Conservation (phyloP, 1,140 invertebrate genomes). For the Solen grandis region DNA sequence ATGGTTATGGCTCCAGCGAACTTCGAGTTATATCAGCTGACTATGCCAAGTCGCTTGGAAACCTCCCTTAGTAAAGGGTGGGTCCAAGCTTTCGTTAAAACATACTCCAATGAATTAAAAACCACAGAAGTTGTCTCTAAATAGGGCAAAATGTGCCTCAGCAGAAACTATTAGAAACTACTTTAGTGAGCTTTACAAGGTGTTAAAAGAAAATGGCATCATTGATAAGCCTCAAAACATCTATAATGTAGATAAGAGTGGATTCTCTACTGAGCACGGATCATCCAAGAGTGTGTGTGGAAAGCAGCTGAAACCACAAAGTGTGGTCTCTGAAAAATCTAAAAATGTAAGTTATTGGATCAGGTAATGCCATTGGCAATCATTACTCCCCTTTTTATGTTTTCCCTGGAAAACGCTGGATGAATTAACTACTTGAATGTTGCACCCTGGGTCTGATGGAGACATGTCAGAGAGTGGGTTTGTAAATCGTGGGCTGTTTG, state of each 20-base stretch:
- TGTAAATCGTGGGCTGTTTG: not conserved
- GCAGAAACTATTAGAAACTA: slow-evolving; percentile 17
- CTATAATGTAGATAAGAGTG: too few relatives aligned
- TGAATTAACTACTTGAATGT: not conserved
- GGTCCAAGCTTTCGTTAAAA: slow-evolving; percentile 37
- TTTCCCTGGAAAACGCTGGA: not conserved
- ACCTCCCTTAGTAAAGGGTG: slow-evolving; percentile 13
- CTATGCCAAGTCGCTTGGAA: slow-evolving; percentile 11
- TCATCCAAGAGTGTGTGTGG: slow-evolving; percentile 22
- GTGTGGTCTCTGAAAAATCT: too few relatives aligned
- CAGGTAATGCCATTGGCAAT: slow-evolving; percentile 38
- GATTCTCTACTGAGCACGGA: slow-evolving; percentile 24
- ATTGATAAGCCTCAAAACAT: slow-evolving; percentile 33
- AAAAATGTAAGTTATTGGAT: too few relatives aligned
- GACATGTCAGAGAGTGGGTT: slow-evolving; percentile 7
- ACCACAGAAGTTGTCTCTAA: slow-evolving; percentile 32
- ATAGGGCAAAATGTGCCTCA: slow-evolving; percentile 17
- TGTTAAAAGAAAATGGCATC: slow-evolving; percentile 6
- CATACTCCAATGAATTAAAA: slow-evolving; percentile 30
- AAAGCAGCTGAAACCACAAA: slow-evolving; percentile 9
- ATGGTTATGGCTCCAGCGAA: slow-evolving; percentile 1
- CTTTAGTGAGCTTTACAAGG: not conserved
- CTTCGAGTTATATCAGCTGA: not conserved
- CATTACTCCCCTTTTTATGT: slow-evolving; percentile 4
- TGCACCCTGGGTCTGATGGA: not conserved